Evolutionary conservation across 2,888 invertebrate species (phyloP).

Genomic region (Hyposoter didymator): DNA sequence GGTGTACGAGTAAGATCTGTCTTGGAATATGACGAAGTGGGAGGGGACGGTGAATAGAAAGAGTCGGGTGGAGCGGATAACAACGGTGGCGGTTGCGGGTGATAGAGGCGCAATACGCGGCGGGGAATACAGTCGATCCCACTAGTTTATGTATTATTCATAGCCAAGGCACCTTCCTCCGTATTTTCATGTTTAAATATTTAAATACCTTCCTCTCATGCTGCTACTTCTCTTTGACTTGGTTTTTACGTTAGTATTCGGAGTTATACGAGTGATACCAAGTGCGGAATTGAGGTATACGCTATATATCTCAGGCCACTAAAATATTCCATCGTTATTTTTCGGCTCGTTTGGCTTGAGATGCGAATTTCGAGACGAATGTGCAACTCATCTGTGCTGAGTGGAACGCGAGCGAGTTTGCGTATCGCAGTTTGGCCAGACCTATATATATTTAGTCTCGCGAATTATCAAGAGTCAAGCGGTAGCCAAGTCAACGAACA

Average conservation of each 20-base stretch:
- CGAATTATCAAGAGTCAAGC: slow-evolving; percentile 26
- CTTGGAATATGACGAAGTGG: slow-evolving; percentile 49
- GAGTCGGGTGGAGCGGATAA: slow-evolving; percentile 36
- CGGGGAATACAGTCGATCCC: slow-evolving; percentile 65
- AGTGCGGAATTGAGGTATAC: slow-evolving; percentile 60
- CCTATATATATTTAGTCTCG: slow-evolving; percentile 30
- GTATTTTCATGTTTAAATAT: slow-evolving; percentile 84
- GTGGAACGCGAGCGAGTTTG: slow-evolving; percentile 5
- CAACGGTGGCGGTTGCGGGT: slow-evolving; percentile 30
- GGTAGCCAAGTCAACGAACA: slow-evolving; percentile 32
- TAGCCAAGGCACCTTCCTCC: slow-evolving; percentile 77
- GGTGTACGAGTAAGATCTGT: slow-evolving; percentile 38
- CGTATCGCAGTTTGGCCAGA: slow-evolving; percentile 4
- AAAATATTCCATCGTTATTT: slow-evolving; percentile 79
- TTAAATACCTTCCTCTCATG: slow-evolving; percentile 80
- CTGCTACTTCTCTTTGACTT: slow-evolving; percentile 45
- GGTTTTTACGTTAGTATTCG: slow-evolving; percentile 37
- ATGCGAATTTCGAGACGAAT: slow-evolving; percentile 39
- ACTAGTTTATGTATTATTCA: slow-evolving; percentile 82
- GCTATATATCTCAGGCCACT: slow-evolving; percentile 71
- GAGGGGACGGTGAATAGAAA: slow-evolving; percentile 8
- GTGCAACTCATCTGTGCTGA: slow-evolving; percentile 8
- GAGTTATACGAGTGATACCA: slow-evolving; percentile 19
- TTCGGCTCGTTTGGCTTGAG: slow-evolving; percentile 34
- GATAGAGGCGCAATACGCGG: slow-evolving; percentile 38